phyloP scores from a whole-genome alignment of 2,113 vertebrate genomes.

The Riparia riparia region DNA sequence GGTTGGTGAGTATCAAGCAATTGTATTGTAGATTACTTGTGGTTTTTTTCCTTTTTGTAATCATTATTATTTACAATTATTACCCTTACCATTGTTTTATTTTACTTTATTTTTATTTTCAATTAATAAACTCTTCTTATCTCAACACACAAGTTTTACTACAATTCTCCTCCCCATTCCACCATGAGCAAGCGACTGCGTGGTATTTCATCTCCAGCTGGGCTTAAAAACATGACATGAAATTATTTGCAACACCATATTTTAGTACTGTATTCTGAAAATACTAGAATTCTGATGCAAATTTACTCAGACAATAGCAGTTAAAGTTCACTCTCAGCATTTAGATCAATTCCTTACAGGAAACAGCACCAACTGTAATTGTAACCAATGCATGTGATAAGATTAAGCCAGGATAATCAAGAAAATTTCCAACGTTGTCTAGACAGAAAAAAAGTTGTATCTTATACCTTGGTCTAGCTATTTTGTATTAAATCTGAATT shows the following conservation, averaged over 20 bases:
- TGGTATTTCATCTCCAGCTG: not conserved
- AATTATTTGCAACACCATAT: not conserved
- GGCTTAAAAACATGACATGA: not conserved
- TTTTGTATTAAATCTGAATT: not conserved
- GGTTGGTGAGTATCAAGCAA: fast-evolving
- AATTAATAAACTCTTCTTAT: not conserved
- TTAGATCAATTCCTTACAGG: not conserved
- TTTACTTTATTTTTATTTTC: not conserved
- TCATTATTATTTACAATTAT: not conserved
- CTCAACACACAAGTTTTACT: not conserved
- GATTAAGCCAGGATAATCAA: not conserved
- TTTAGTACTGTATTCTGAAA: not conserved
- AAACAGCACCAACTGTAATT: not conserved
- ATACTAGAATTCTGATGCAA: not conserved
- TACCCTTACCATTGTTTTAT: not conserved
- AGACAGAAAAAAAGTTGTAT: fast-evolving
- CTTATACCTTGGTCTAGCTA: not conserved
- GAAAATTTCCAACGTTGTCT: not conserved
- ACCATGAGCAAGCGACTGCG: fast-evolving
- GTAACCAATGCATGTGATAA: not conserved
- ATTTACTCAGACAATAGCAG: not conserved
- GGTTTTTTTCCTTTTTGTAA: not conserved
- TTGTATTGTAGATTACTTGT: fast-evolving
- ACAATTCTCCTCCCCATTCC: fast-evolving
- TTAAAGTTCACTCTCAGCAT: not conserved